Base-by-base conservation (phyloP, 2,797 vertebrate species). In the Macropodus opercularis region DNA sequence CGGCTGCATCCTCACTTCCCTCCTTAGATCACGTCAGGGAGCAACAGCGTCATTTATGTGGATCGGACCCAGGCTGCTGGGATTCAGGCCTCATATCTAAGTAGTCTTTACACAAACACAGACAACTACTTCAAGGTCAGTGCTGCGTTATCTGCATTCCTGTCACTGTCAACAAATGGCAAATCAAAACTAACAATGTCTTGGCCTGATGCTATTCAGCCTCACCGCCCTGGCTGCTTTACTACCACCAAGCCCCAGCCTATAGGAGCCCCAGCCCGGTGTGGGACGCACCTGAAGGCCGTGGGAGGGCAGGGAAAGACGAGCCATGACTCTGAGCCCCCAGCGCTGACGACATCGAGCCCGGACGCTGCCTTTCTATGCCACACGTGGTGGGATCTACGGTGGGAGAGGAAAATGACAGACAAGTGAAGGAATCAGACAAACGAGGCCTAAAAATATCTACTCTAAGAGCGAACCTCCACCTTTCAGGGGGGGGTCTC, bases 401-500 rank as follows among this genome's bases (percentile, higher is more conserved):
- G 39, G 29, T 5, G 42, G 60, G 53, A 48, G 27, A 19, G 39
- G 7, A 31, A 43, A 49, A 31, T 3, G 64, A 46, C 26, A 43
- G 47, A 52, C 13, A 17, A 47, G n/a, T 43, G 38, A 64, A 14
- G n/a, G 17, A 2, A 32, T 41, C 3, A 10, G 52, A 47, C 22
- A 1, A 12, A 11, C 17, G 31, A 4, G 2, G 12, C 17, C 36
- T 10, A 10, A 15, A 60, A 63, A 75, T 23, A 51, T 9, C 31
- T 4, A 3, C 3, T 17, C 24, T 4, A 0, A 39, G 27, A 38
- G 21, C 26, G 8, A 23, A 14, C 50, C 42, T 75, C 18, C 27
- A 92, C 92, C 92, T 93, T 93, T 93, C 57, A 92, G 87, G 72
- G 87, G 80, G 39, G 80, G 92, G 79, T 91, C 92, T 80, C 75